Evolutionary conservation across 2,113 vertebrate genomes (phyloP).

Genomic region (Nestor notabilis): DNA sequence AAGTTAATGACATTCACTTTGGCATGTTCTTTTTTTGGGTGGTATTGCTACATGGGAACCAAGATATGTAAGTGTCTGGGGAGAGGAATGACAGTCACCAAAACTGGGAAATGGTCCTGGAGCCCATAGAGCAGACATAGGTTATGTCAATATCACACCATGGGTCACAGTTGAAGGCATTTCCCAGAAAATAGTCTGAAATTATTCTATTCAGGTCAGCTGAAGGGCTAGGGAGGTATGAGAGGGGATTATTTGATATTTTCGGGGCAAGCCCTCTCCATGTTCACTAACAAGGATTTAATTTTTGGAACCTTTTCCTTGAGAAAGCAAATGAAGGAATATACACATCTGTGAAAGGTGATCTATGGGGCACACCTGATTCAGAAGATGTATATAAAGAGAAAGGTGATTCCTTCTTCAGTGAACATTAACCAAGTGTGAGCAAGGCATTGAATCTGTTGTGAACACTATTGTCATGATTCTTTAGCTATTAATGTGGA

Average conservation of each 20-base stretch:
- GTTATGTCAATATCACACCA: conserved; percentile 46
- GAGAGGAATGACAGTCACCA: background rate
- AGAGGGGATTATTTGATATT: background rate
- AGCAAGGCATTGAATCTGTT: background rate
- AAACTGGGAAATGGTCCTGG: conserved; percentile 13
- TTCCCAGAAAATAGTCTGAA: conserved; percentile 50
- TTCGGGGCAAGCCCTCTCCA: background rate
- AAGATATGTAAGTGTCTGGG: background rate
- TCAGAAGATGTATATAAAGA: background rate
- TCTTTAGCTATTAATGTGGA: background rate
- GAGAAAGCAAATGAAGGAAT: background rate
- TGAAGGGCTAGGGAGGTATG: background rate
- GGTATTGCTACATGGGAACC: conserved; percentile 31
- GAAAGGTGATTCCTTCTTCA: background rate
- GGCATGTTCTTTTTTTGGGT: background rate
- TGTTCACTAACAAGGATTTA: background rate
- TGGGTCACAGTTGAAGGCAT: conserved; percentile 24
- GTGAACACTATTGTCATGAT: background rate
- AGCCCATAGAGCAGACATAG: background rate
- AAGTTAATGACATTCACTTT: conserved; percentile 6
- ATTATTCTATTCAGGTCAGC: background rate
- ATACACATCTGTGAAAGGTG: background rate
- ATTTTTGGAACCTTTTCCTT: background rate
- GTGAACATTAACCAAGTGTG: background rate
- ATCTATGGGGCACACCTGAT: background rate